Conservation (phyloP, 2,113 vertebrate genomes). For the Emydura subglobosa region DNA sequence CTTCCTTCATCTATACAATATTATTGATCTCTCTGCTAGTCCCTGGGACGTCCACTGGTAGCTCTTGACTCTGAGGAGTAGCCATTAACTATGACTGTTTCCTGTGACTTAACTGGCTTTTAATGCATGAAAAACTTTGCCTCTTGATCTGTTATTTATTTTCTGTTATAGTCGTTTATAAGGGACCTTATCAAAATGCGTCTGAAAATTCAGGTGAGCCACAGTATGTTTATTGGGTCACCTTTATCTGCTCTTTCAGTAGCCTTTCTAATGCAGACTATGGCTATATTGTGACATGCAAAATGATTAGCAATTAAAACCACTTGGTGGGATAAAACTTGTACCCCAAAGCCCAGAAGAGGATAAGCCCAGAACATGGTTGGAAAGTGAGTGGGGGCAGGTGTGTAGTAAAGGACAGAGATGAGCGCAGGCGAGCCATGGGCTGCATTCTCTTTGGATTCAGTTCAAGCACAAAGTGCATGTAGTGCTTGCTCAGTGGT, state of each 20-base stretch:
- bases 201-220: not conserved
- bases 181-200: not conserved
- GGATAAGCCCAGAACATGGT: not conserved
- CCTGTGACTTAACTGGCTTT: not conserved
- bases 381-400: not conserved
- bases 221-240: not conserved
- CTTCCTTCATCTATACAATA: not conserved
- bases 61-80: not conserved
- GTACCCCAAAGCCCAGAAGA: not conserved
- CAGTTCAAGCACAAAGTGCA: not conserved
- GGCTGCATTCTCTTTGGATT: not conserved
- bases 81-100: not conserved
- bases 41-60: not conserved
- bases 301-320: not conserved
- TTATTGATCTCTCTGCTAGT: not conserved
- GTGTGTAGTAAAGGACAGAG: rapidly evolving
- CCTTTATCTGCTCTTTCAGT: not conserved
- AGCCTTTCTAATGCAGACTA: not conserved
- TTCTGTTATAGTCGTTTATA: not conserved
- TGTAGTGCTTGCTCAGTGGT: not conserved
- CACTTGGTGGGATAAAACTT: not conserved
- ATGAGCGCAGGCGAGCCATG: rapidly evolving
- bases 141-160: not conserved
- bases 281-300: not conserved
- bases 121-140: not conserved